Evolutionary conservation across 2,888 invertebrate genomes (phyloP), one percentile per base, ranked within the genome.

Genomic region (Microctonus brassicae): DNA sequence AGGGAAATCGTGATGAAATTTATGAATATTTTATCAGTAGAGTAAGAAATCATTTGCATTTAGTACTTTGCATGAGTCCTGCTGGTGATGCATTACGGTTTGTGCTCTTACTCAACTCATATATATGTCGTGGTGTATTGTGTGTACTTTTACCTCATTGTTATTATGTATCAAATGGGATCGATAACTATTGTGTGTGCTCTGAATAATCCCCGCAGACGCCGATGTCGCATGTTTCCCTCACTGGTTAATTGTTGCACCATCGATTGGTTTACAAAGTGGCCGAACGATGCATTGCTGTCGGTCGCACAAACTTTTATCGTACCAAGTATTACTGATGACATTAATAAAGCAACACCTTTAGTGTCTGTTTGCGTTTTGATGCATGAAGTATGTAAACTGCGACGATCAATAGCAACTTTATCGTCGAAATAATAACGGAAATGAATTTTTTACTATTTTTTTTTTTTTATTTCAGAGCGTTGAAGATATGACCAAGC

Each of bases 241-340:
- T 97, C 97, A 0, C 89, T 98, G 75, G 90, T 91, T 57, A 97
- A 97, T 88, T 97, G 97, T 84, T 97, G 97, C 82, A 96, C 96
- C 0, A 97, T 97, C 72, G 96, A 97, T 86, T 97, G 97, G 97
- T 97, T 96, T 86, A 93, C 93, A 1, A 95, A 95, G 81, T 97
- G 97, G 97, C 97, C 97, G 0, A 90, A 92, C 11, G 97, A 97
- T 82, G 97, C 97, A 13, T 88, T 97, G 66, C 89, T 94, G 17
- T 95, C 95, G 0, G 97, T 95, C 0, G 96, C 97, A 0, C 85
- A 92, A 69, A 94, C 92, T 74, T 91, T 94, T 64, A 90, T 97
- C 42, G 88, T 89, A 42, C 89, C 90, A 11, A 88, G 94, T 0
- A 87, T 90, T 0, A 86, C 86, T 0, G 84, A 91, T 0, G 90